Percentiles rank a stretch among this genome's conserved stretches.
These are phyloP conservation scores for Siphamia tubifer DNA, from an alignment of 2,113 vertebrate genomes.

Conservation along the genomic window DNA sequence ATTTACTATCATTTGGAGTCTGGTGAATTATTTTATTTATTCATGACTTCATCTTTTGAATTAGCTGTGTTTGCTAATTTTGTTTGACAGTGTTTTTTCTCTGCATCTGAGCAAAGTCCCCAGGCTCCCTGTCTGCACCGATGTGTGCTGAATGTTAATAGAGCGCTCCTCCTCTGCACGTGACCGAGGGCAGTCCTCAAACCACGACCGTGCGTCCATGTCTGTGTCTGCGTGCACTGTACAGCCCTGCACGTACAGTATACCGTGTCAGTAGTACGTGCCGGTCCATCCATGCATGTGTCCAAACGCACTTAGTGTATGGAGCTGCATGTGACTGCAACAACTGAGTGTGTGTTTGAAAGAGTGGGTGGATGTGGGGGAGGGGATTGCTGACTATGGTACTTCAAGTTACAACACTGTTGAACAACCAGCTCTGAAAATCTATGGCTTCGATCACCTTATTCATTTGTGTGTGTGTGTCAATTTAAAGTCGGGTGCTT, in stretches of 20 bases:
- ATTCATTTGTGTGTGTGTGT: neutral
- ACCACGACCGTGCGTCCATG: slow-evolving; percentile 2
- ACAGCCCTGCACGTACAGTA: neutral
- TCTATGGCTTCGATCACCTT: slow-evolving; percentile 10
- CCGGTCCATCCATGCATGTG: slow-evolving; percentile 9
- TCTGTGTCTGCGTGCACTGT: neutral
- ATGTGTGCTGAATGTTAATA: slow-evolving; percentile 38
- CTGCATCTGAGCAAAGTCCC: slow-evolving; percentile 36
- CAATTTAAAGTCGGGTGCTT: neutral
- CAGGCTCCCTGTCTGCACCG: slow-evolving; percentile 8
- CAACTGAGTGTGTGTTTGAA: neutral
- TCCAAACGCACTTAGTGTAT: neutral
- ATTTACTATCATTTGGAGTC: too few relatives aligned
- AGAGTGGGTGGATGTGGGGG: too few relatives aligned
- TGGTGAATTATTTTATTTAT: neutral
- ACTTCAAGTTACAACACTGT: neutral
- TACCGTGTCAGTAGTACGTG: neutral
- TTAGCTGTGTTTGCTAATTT: slow-evolving; percentile 1
- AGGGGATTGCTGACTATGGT: slow-evolving; percentile 12
- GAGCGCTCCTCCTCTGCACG: slow-evolving; percentile 19
- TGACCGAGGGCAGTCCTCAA: slow-evolving; percentile 27
- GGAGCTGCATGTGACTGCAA: slow-evolving; percentile 2
- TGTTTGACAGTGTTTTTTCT: slow-evolving; percentile 43
- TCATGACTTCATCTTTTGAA: slow-evolving; percentile 4
- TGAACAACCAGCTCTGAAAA: slow-evolving; percentile 3